Evolutionary conservation across 2,113 vertebrate species (phyloP).

Genomic region (Alosa alosa): DNA sequence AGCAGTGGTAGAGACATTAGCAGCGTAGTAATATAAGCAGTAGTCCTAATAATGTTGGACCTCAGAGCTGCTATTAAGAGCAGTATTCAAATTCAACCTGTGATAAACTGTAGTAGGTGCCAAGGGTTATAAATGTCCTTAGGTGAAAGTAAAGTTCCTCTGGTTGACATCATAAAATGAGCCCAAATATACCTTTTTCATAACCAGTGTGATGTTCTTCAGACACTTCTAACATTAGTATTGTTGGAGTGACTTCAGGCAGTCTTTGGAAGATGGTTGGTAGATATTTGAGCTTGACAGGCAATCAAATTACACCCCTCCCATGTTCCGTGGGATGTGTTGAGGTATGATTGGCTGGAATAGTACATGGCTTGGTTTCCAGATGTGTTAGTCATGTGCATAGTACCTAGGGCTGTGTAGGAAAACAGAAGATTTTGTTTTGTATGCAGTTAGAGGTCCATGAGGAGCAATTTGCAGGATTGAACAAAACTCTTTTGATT

Average conservation of each 20-base stretch:
- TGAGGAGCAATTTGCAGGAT: not conserved
- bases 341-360: not conserved
- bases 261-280: not conserved
- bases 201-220: not conserved
- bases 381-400: not conserved
- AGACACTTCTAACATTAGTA: not conserved
- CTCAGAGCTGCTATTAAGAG: constrained; percentile 17
- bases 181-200: not conserved
- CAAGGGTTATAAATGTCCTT: not conserved
- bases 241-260: not conserved
- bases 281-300: not conserved
- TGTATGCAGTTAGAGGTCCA: not conserved
- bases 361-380: not conserved
- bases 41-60: not conserved
- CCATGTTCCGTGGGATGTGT: not conserved
- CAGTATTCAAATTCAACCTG: constrained; percentile 24
- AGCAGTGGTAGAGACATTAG: not conserved
- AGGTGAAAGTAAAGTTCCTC: not conserved
- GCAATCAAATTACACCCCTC: not conserved
- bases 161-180: not conserved
- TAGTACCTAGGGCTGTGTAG: not conserved
- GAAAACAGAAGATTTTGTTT: not conserved
- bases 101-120: not conserved
- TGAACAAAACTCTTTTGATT: not conserved
- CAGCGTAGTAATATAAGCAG: not conserved